Conservation (phyloP, 2,888 invertebrate genomes). For the Lepidocyrtoides sp. region DNA sequence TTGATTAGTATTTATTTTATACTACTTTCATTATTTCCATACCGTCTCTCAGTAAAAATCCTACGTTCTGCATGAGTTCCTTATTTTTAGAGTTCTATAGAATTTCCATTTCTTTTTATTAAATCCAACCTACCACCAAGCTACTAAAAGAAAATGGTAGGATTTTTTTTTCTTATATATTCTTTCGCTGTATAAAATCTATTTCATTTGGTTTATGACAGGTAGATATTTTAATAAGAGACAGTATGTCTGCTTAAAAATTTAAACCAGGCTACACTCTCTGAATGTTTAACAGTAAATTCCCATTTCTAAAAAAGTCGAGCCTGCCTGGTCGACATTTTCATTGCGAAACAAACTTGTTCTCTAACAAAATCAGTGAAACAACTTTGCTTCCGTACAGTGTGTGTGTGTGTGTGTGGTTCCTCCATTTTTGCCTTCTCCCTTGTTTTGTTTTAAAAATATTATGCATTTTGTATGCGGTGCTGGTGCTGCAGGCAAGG, state of each 20-base stretch:
- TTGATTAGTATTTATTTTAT: background rate
- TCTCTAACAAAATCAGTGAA: slow-evolving; percentile 7
- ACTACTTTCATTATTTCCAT: too few relatives aligned
- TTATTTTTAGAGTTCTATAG: too few relatives aligned
- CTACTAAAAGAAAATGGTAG: too few relatives aligned
- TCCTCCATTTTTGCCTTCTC: background rate
- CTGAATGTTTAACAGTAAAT: background rate
- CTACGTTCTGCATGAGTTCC: too few relatives aligned
- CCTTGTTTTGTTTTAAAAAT: background rate
- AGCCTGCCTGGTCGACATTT: background rate
- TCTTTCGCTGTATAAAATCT: too few relatives aligned
- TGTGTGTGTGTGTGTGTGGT: background rate
- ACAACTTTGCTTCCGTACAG: background rate
- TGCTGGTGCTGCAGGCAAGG: slow-evolving; percentile 47
- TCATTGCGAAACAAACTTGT: background rate
- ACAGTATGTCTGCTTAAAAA: too few relatives aligned
- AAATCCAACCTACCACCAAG: too few relatives aligned
- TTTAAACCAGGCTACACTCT: too few relatives aligned
- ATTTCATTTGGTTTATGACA: background rate
- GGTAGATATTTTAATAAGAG: background rate
- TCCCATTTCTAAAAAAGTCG: background rate
- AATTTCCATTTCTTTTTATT: too few relatives aligned
- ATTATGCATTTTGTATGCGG: slow-evolving; percentile 27
- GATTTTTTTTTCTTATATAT: too few relatives aligned
- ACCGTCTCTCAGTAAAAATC: too few relatives aligned